Conservation (phyloP, 1,140 invertebrate species). For the Drosophila athabasca region DNA sequence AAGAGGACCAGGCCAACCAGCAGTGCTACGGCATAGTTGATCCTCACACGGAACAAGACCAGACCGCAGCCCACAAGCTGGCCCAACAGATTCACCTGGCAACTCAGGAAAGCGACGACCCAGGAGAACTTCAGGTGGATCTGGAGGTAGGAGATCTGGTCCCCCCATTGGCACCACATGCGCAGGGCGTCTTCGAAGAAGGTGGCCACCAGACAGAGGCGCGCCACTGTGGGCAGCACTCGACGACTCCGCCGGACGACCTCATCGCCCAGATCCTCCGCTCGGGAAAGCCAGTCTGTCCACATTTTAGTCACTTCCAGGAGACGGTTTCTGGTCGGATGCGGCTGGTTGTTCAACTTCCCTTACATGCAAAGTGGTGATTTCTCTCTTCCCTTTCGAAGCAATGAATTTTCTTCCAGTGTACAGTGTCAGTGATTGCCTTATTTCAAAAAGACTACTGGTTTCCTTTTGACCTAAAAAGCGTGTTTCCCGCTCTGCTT, state of each 20-base stretch:
- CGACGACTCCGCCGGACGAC: slow-evolving; percentile 21
- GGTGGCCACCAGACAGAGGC: slow-evolving; percentile 44
- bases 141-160: slow-evolving; percentile 13
- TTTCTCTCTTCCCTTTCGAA: slow-evolving; percentile 17
- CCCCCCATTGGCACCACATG: slow-evolving; percentile 40
- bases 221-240: slow-evolving; percentile 29
- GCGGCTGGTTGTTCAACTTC: slow-evolving; percentile 4
- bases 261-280: slow-evolving; percentile 20
- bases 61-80: slow-evolving; percentile 37
- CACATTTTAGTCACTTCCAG: slow-evolving; percentile 9
- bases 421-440: slow-evolving; percentile 9
- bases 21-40: slow-evolving; percentile 31
- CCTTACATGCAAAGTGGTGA: slow-evolving; percentile 32
- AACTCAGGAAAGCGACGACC: background rate
- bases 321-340: background rate
- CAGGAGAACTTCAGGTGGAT: slow-evolving; percentile 9
- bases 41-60: slow-evolving; percentile 17
- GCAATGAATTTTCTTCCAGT: slow-evolving; percentile 25
- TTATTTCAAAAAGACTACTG: background rate
- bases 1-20: slow-evolving; percentile 23
- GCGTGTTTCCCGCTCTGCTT: no score
- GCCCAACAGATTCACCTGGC: slow-evolving; percentile 17
- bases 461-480: no score
- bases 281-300: slow-evolving; percentile 1
- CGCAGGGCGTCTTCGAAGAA: slow-evolving; percentile 43